Percentiles rank a stretch among this genome's conserved stretches.
Evolutionary conservation across 2,888 invertebrate genomes (phyloP).

Genomic region (Anoncus sp.): DNA sequence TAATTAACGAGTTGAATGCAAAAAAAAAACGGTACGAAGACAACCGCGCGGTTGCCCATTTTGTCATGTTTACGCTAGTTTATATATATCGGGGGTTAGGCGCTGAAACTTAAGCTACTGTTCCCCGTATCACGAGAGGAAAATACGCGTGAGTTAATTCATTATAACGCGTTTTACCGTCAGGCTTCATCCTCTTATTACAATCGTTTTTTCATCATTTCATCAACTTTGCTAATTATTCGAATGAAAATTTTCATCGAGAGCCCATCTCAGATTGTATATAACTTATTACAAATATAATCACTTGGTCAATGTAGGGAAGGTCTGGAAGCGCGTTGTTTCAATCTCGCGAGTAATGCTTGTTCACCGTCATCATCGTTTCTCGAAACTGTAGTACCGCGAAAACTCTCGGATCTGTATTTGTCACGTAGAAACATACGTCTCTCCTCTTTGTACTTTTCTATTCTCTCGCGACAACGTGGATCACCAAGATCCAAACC

Average conservation of each 20-base stretch:
- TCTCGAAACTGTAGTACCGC: slow-evolving; percentile 83
- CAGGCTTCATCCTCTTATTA: slow-evolving; percentile 28
- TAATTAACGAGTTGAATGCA: slow-evolving; percentile 17
- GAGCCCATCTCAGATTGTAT: slow-evolving; percentile 13
- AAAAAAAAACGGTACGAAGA: slow-evolving; percentile 25
- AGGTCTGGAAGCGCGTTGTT: slow-evolving; percentile 83
- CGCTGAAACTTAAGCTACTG: slow-evolving; percentile 50
- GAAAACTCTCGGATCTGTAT: slow-evolving; percentile 92
- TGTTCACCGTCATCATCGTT: slow-evolving; percentile 80
- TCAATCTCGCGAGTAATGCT: slow-evolving; percentile 82
- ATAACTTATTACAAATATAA: slow-evolving; percentile 67
- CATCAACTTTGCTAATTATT: slow-evolving; percentile 7
- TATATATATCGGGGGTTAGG: slow-evolving; percentile 42
- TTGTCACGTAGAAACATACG: slow-evolving; percentile 93
- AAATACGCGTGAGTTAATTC: slow-evolving; percentile 50
- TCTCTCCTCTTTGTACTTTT: slow-evolving; percentile 96
- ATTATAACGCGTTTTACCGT: slow-evolving; percentile 22
- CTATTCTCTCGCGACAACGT: slow-evolving; percentile 90
- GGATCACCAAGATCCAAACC: slow-evolving; percentile 81
- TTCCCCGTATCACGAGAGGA: slow-evolving; percentile 48
- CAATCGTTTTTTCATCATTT: neutral
- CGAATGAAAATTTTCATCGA: slow-evolving; percentile 10
- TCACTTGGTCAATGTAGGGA: slow-evolving; percentile 79
- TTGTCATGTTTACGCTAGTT: slow-evolving; percentile 30
- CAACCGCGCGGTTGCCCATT: slow-evolving; percentile 43